Base-by-base conservation (phyloP, 2,797 vertebrate species). In the Carcharodon carcharias region DNA sequence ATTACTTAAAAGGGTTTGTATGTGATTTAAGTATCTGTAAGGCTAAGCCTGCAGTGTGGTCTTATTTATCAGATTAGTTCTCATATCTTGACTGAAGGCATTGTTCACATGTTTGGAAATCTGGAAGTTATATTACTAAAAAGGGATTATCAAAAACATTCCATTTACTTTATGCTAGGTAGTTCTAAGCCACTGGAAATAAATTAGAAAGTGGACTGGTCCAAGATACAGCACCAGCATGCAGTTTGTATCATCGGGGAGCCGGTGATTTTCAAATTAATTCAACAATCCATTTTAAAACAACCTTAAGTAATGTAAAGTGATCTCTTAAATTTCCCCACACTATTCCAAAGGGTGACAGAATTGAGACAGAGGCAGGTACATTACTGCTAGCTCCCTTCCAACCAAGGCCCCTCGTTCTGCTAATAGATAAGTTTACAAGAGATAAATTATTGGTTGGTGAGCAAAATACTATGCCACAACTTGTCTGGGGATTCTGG, bases 51-150 rank as follows among this genome's bases (percentile, higher is more conserved):
- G 40, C 7, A 67, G 26, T 45, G 23, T 40, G n/a, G 91, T 50
- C 63, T 67, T n/a, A 93, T 93, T 93, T 93, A 61, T 18, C 18
- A 93, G 63, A 93, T 93, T 93, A 93, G 61, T 67, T 93, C n/a
- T 45, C 16, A 67, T 93, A 93, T 67, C 91, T 93, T 93, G 91
- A 93, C 61, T 93, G 63, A 67, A 61, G 67, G n/a, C 40, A 93
- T 93, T 93, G 91, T 93, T 93, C 91, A 45, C 3, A 8, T 93
- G 7, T 67, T 45, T 40, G 21, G 91, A 26, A 85, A 85, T 50
- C 82, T 85, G 23, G n/a, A 45, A 93, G 91, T 45, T 93, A 45
- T 4, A 26, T 67, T 67, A 40, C 91, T 4, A 67, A 67, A 65
- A 93, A 45, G 61, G 61, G 91, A 93, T 92, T 92, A 92, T 65